Conservation (phyloP, 2,113 vertebrate species). For the Centropus unirufus region DNA sequence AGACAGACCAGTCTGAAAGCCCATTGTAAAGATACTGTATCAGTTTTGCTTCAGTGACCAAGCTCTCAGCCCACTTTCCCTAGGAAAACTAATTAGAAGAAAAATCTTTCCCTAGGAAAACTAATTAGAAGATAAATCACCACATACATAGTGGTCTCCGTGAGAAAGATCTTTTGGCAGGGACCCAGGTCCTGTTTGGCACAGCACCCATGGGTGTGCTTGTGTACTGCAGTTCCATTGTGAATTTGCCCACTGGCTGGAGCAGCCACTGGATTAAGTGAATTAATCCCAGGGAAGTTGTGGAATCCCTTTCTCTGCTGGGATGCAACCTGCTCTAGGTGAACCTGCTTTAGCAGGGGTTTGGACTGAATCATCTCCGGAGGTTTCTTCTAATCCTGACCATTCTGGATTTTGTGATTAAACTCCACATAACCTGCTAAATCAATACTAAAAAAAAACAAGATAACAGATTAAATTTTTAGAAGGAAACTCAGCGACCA, state of each 20-base stretch:
- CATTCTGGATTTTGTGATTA: neutral
- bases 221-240: neutral
- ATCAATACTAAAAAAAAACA: neutral
- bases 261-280: neutral
- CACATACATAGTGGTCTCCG: neutral
- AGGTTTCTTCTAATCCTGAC: too few relatives aligned
- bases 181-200: neutral
- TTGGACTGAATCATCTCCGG: too few relatives aligned
- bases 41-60: conserved; percentile 12
- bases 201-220: neutral
- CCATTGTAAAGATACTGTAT: neutral
- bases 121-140: conserved; percentile 38
- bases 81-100: conserved; percentile 39
- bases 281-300: too few relatives aligned
- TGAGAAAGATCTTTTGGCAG: neutral
- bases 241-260: neutral
- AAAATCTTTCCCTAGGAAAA: conserved; percentile 44
- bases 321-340: too few relatives aligned
- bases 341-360: too few relatives aligned
- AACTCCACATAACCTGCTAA: neutral
- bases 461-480: neutral
- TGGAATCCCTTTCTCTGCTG: too few relatives aligned
- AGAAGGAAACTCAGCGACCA: neutral
- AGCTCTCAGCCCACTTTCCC: conserved; percentile 9
- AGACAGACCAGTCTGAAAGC: neutral